Base-by-base conservation (phyloP, 2,797 vertebrate species). In the Adrianichthys oophorus region DNA sequence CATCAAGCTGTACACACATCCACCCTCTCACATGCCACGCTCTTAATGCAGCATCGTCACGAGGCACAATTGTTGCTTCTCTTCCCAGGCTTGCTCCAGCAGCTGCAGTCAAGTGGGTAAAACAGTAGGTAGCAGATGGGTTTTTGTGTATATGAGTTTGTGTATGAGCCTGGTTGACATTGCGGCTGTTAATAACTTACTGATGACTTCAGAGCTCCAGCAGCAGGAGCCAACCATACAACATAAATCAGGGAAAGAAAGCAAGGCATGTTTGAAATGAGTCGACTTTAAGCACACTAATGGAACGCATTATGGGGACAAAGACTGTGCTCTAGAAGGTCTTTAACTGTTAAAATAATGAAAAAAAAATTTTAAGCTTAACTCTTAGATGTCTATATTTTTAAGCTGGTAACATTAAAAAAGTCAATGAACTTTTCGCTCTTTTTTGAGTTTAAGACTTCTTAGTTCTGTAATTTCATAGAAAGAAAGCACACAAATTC, bases 191-290 rank as follows among this genome's bases (percentile, higher is more conserved):
- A 53, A 44, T 70, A 64, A 73, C 68, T 68, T 62, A 65, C 59
- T 59, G 61, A 41, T 48, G 52, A 52, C 74, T 52, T 41, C 60
- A 50, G 62, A 63, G 68, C 23, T 64, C 68, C 53, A 74, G 69
- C 70, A 73, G 80, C 51, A 21, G 26, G 73, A 69, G 68, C 59
- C 56, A 70, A 41, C 55, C 65, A 49, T 70, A 68, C 73, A 62
- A 77, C 50, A 65, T 52, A 65, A 61, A 19, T 19, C 5, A 55
- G 48, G 41, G 15, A 66, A 51, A 42, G 16, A 44, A 58, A 59
- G 48, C 48, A 58, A 55, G 65, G 52, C 44, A 2, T 46, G 44
- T 46, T 46, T 46, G 19, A 23, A 21, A 15, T 41, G 17, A 41
- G 44, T 19, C 10, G 18, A 52, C 48, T 47, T 46, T 56, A 8